phyloP scores from a whole-genome alignment of 2,797 vertebrate genomes.

The Arctocebus calabarensis region DNA sequence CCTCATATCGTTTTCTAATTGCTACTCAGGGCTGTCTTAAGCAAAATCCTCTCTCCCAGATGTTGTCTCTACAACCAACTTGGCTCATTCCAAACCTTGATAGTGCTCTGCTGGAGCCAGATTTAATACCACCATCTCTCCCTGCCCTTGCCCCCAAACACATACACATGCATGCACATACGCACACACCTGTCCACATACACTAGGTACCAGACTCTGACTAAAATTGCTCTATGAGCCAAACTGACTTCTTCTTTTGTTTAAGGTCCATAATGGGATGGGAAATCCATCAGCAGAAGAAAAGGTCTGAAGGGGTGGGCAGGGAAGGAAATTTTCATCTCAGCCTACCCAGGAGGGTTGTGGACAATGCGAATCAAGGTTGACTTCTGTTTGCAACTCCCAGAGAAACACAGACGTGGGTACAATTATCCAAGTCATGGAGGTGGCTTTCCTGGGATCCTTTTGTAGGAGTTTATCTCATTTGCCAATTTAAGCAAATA shows the following conservation, averaged over 20 bases:
- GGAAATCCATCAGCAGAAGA: slow-evolving; percentile 43
- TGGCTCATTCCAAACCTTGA: not conserved
- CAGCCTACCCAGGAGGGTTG: not conserved
- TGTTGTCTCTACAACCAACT: slow-evolving; percentile 30
- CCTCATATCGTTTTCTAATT: not conserved
- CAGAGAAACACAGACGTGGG: not conserved
- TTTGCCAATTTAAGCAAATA: not conserved
- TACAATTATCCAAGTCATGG: not conserved
- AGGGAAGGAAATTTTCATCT: slow-evolving; percentile 48
- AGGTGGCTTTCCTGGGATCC: not conserved
- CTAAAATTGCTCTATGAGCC: slow-evolving; percentile 5
- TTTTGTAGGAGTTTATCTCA: slow-evolving; percentile 56
- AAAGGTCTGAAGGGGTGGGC: not conserved
- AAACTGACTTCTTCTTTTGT: slow-evolving; percentile 3
- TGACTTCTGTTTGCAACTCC: slow-evolving; percentile 1
- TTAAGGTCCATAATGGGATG: slow-evolving; percentile 9
- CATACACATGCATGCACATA: not conserved
- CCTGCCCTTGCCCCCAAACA: not conserved
- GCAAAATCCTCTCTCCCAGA: not conserved
- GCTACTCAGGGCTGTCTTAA: not conserved
- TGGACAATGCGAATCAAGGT: slow-evolving; percentile 61
- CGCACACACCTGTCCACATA: not conserved
- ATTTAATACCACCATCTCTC: not conserved
- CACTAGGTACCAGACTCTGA: not conserved
- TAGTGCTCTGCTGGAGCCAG: not conserved